Evolutionary conservation across 2,888 invertebrate genomes (phyloP), one percentile per base, ranked within the genome.

Genomic region (Orthonevra nobilis): DNA sequence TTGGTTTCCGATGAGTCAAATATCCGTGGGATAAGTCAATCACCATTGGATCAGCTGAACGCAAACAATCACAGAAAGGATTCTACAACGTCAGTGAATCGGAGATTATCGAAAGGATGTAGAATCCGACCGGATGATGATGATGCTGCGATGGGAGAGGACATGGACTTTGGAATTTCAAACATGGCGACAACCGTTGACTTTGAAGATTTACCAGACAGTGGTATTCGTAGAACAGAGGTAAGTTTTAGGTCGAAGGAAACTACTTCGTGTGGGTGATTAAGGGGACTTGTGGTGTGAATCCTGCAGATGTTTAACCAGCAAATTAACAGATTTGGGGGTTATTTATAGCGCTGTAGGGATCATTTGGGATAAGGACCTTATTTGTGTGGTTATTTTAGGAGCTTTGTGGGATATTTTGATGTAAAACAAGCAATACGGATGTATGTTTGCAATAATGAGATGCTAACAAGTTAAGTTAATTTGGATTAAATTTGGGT

Each of bases 1-100:
- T 83, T 87, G 83, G 86, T 86, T 61, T 85, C 86, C 66, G 84
- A 84, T 38, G 85, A 86, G 75, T 85, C 84, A 83, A 85, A 85
- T 83, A 82, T 85, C 66, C 85, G 85, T 15, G 85, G 84, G 68
- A 72, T 86, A 3, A 86, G 85, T 75, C 82, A 85, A 61, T 86
- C 86, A 70, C 87, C 87, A 48, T 61, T 82, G 68, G 73, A 81
- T 68, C 64, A 84, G 58, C 82, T 83, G 81, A 83, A 82, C 0
- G 83, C 79, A 46, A 81, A 81, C 81, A 83, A 81, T 66, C 50
- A 58, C 6, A 63, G 73, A 32, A 48, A 74, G 52, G 73, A 73
- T 30, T 56, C 68, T 61, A 10, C 46, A 20, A 70, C 60, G 9
- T 36, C 70, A 10, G 12, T 23, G 28, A 61, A 61, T 48, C 70